A percentile compares a stretch with the other conserved stretches of the same genome.
These are phyloP conservation scores for Catagonus wagneri DNA, from an alignment of 2,113 vertebrate species.

Conservation along the genomic window DNA sequence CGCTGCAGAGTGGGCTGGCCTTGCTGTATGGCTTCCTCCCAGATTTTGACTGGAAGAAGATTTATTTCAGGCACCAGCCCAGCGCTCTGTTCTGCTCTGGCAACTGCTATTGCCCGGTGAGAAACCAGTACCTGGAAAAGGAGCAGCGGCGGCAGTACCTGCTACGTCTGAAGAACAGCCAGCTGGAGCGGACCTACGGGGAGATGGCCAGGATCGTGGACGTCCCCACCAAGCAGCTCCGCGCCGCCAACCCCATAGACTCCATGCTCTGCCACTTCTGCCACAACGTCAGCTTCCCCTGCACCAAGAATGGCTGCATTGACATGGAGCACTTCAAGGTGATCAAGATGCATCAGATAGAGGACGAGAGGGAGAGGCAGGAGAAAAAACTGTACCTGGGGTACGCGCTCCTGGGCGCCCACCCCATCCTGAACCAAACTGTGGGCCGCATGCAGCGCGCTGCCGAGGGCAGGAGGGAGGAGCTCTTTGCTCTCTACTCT, in stretches of 20 bases:
- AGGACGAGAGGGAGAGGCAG: constrained; percentile 93
- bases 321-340: constrained; percentile 93
- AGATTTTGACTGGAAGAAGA: constrained; percentile 94
- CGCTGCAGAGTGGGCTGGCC: constrained; percentile 95
- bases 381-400: constrained; percentile 92
- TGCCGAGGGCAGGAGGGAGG: constrained; percentile 85
- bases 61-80: constrained; percentile 94
- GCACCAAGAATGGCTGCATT: constrained; percentile 91
- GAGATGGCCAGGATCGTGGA: constrained; percentile 94
- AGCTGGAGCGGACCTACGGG: constrained; percentile 92
- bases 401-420: constrained; percentile 93
- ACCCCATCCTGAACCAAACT: constrained; percentile 96
- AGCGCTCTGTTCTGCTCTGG: constrained; percentile 96
- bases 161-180: constrained; percentile 89
- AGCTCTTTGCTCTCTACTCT: constrained; percentile 93
- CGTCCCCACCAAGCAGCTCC: constrained; percentile 91
- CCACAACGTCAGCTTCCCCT: constrained; percentile 95
- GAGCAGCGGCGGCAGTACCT: constrained; percentile 96
- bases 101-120: constrained; percentile 94
- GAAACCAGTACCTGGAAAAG: constrained; percentile 94
- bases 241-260: constrained; percentile 96
- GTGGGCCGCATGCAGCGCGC: constrained; percentile 90
- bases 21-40: constrained; percentile 95
- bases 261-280: constrained; percentile 97
- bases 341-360: constrained; percentile 95